Base-by-base conservation (phyloP, 92 coral and sea anemone species). In the Heliopora coerulea region DNA sequence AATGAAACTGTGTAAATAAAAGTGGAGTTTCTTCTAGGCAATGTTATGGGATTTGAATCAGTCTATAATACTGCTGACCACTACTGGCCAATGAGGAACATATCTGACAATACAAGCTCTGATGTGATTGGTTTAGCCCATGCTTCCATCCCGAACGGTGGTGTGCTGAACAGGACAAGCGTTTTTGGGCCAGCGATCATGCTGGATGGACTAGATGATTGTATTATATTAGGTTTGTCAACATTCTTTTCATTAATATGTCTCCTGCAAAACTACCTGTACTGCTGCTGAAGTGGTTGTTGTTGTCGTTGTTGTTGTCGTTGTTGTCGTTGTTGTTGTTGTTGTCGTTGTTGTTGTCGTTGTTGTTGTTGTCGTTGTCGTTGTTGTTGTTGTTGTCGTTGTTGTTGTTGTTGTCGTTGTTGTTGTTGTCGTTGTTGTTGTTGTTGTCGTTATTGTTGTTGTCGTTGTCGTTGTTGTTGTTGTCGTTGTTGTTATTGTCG, bases 1-100 rank as follows among this genome's bases (percentile, higher is more conserved):
- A n/a, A n/a, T n/a, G n/a, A n/a, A n/a, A n/a, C n/a, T n/a, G n/a
- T n/a, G n/a, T n/a, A n/a, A n/a, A n/a, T n/a, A n/a, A n/a, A n/a
- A n/a, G n/a, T n/a, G n/a, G n/a, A 8, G n/a, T 11, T 28, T 17
- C n/a, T 65, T 65, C 7, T 24, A 65, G 72, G 72, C 30, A 30
- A 65, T 37, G 42, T 37, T n/a, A 37, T 4, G 0, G 59, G 59
- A 6, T 46, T 46, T 26, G 48, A 21, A 14, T 67, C 74, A 0
- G 48, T 67, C 9, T 92, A 92, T 66, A 85, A 89, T 28, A 89
- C 87, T 62, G 97, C 97, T 46, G 96, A 87, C 82, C 96, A 89
- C 68, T 92, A 87, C 80, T 92, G 96, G 97, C 96, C 97, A 3
- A 80, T 89, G 81, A 74, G 74, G 20, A 92, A 92, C 80, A 92